Evolutionary conservation across 2,888 invertebrate species (phyloP).

Genomic region (Nemapogon koenigi): DNA sequence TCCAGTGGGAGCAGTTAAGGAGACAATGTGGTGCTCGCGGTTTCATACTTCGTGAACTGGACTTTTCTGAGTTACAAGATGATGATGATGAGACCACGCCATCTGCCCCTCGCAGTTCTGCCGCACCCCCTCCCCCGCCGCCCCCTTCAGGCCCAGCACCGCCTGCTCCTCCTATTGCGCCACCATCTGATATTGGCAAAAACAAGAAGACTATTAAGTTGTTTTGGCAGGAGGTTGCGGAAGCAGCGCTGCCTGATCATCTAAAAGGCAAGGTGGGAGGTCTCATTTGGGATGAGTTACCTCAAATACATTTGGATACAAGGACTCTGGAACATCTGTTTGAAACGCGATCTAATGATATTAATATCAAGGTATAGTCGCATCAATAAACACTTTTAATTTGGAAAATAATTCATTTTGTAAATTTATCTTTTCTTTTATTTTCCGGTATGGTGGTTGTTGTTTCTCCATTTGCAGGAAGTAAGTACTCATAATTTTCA

Average conservation of each 20-base stretch:
- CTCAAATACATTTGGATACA: conserved; percentile 85
- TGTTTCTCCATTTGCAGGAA: conserved; percentile 2
- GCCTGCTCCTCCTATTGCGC: conserved; percentile 37
- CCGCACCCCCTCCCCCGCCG: conserved; percentile 59
- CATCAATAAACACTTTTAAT: neutral
- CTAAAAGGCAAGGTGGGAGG: conserved; percentile 67
- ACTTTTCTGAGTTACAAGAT: conserved; percentile 91
- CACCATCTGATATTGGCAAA: conserved; percentile 69
- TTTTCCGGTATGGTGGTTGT: neutral
- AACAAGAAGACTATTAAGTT: conserved; percentile 97
- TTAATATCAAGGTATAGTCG: conserved; percentile 84
- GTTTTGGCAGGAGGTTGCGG: conserved; percentile 96
- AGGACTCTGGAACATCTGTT: conserved; percentile 95
- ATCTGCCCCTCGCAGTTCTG: conserved; percentile 69
- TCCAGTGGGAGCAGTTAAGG: conserved; percentile 91
- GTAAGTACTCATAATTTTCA: conserved; percentile 20
- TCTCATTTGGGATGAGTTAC: conserved; percentile 92
- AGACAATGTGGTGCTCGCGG: conserved; percentile 77
- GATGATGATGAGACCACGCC: conserved; percentile 87
- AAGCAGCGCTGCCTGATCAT: conserved; percentile 65
- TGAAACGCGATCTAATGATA: conserved; percentile 94
- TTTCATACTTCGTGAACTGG: conserved; percentile 89
- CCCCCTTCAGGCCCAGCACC: conserved; percentile 54
- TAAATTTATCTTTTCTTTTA: conserved; percentile 1
- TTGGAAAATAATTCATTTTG: neutral